Percentiles rank a stretch among this genome's conserved stretches.
These are phyloP conservation scores for Melanaphis sacchari DNA, from an alignment of 1,140 invertebrate genomes.

Conservation along the genomic window DNA sequence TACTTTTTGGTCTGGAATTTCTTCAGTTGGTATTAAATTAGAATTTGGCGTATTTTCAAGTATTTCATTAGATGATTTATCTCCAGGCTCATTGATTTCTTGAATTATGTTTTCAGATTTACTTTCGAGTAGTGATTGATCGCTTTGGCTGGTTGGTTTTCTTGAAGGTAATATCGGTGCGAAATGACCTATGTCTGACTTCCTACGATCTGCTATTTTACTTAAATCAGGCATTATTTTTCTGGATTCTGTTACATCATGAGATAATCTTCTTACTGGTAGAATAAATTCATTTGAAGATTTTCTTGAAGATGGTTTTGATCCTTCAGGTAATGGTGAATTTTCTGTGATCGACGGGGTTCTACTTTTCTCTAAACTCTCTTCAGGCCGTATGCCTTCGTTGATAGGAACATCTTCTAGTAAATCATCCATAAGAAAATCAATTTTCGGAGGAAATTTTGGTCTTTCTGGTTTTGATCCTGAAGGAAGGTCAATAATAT, in stretches of 20 bases:
- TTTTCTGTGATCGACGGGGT: slow-evolving; percentile 31
- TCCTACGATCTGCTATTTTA: slow-evolving; percentile 52
- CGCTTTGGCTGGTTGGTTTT: slow-evolving; percentile 29
- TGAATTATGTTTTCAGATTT: background rate
- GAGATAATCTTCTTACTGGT: slow-evolving; percentile 29
- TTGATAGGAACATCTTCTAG: slow-evolving; percentile 3
- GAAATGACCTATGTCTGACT: slow-evolving; percentile 43
- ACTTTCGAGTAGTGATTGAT: background rate
- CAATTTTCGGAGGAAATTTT: slow-evolving; percentile 59
- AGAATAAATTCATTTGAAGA: slow-evolving; percentile 46
- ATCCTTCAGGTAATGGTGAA: background rate
- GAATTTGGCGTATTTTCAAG: background rate
- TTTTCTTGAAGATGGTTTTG: slow-evolving; percentile 38
- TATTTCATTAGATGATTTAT: background rate
- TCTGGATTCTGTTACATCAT: slow-evolving; percentile 49
- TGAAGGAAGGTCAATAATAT: slow-evolving; percentile 61
- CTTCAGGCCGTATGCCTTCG: background rate
- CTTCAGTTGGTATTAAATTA: background rate
- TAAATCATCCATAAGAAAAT: slow-evolving; percentile 41
- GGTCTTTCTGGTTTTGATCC: slow-evolving; percentile 61
- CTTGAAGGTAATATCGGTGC: slow-evolving; percentile 38
- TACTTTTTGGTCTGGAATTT: background rate
- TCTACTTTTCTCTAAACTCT: background rate
- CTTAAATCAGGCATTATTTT: slow-evolving; percentile 53
- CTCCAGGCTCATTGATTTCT: slow-evolving; percentile 30